Base-by-base conservation (phyloP, 2,797 vertebrate genomes). In the Chromobotia macracanthus region DNA sequence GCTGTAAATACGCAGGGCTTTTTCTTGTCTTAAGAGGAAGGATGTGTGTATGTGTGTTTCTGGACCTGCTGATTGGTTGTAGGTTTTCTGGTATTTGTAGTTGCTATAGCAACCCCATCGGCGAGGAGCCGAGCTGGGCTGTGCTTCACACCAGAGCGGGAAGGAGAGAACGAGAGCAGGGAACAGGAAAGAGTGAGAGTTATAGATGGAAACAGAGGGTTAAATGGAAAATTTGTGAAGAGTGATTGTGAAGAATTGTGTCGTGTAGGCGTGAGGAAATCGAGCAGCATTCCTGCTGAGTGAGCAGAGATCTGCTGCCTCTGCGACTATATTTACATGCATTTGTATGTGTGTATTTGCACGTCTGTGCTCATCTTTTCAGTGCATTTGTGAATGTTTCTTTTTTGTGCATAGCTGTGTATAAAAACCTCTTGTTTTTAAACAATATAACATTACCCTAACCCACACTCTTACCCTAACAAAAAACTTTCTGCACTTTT, bases 101-200 rank as follows among this genome's bases (percentile, higher is more conserved):
- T 86, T 84, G 67, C 80, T 65, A 75, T 80, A 71, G 80, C 38
- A 84, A 85, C 84, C 61, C 35, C 3, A 51, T n/a, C n/a, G 1
- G n/a, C 0, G 7, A 65, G 11, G 67, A 72, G 48, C 75, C n/a
- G 19, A 71, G 35, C 31, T 67, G 61, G 69, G 75, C 79, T 70
- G 79, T 56, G 25, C 75, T 84, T 79, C 69, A 71, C 78, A 63
- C 67, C 64, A 50, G 61, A 35, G 72, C 21, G 35, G 35, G 35
- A 7, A 38, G 7, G 38, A 28, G 64, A 50, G 67, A 66, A 51
- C 6, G 53, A 13, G 63, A 64, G 13, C 3, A 25, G 50, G 35
- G 46, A 48, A 55, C 46, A 44, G 18, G 19, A 25, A 81, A 38
- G 23, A 50, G 23, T 21, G 19, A 11, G 56, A 60, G 41, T 31